Percentiles rank a stretch among this genome's conserved stretches.
These are phyloP conservation scores for Oncorhynchus tshawytscha DNA, from an alignment of 2,113 vertebrate genomes.

Conservation along the genomic window DNA sequence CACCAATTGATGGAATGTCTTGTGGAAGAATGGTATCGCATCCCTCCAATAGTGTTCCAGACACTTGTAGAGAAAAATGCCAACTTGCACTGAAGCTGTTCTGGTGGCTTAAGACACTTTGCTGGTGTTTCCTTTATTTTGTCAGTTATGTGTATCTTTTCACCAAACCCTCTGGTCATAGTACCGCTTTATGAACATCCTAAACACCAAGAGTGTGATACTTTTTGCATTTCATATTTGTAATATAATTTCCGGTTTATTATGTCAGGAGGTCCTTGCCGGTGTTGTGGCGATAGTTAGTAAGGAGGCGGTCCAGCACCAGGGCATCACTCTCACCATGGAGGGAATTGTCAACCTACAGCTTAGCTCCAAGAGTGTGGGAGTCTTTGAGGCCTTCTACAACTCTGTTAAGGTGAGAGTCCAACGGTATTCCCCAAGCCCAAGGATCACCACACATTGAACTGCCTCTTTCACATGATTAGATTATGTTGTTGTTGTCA, in stretches of 20 bases:
- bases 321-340: constrained; percentile 89
- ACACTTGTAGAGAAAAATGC: too few relatives aligned
- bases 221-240: background rate
- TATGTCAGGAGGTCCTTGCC: constrained; percentile 81
- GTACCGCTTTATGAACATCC: background rate
- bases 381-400: constrained; percentile 97
- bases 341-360: constrained; percentile 93
- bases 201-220: background rate
- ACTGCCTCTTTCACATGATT: background rate
- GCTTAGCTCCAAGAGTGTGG: constrained; percentile 96
- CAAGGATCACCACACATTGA: background rate
- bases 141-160: background rate
- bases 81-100: too few relatives aligned
- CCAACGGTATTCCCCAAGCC: too few relatives aligned
- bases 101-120: too few relatives aligned
- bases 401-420: constrained; percentile 92
- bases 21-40: too few relatives aligned
- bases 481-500: background rate
- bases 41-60: too few relatives aligned
- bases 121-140: too few relatives aligned
- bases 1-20: too few relatives aligned
- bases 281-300: constrained; percentile 87
- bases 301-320: constrained; percentile 89
- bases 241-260: constrained; percentile 10
- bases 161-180: background rate